Percentiles rank a stretch among this genome's conserved stretches.
Evolutionary conservation across 2,113 vertebrate species (phyloP).

Genomic region (Alces alces): DNA sequence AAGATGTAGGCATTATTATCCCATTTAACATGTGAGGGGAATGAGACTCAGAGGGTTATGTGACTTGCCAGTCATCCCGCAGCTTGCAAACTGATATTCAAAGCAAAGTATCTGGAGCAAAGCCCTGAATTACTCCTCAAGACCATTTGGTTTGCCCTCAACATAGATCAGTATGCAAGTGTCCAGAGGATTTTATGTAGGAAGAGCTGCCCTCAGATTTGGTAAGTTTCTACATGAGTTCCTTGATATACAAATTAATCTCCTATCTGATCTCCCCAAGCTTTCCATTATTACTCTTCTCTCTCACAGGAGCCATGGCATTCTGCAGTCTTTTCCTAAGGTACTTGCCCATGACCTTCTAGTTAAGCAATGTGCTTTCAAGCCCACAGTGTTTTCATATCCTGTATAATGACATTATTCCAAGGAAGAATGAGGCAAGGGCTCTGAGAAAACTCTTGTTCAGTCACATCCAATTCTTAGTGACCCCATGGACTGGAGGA

Average conservation of each 20-base stretch:
- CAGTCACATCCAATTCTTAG: neutral
- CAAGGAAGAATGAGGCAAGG: neutral
- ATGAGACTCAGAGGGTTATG: neutral
- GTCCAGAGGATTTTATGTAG: neutral
- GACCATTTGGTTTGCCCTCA: neutral
- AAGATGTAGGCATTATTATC: neutral
- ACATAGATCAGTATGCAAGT: neutral
- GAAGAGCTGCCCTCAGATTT: neutral
- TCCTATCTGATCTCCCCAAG: neutral
- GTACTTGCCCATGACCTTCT: neutral
- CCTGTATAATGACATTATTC: neutral
- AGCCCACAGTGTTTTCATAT: neutral
- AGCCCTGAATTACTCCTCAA: neutral
- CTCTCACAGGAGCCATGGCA: neutral
- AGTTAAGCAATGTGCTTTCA: neutral
- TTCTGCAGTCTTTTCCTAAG: neutral
- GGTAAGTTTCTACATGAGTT: neutral
- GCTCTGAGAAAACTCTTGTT: neutral
- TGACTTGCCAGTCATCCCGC: neutral
- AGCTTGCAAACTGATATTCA: neutral
- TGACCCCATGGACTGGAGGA: fast-evolving
- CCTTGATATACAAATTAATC: neutral
- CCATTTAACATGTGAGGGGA: neutral
- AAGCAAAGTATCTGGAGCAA: neutral
- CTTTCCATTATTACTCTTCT: neutral